Conservation (phyloP, 2,888 invertebrate genomes). For the Noctua comes region DNA sequence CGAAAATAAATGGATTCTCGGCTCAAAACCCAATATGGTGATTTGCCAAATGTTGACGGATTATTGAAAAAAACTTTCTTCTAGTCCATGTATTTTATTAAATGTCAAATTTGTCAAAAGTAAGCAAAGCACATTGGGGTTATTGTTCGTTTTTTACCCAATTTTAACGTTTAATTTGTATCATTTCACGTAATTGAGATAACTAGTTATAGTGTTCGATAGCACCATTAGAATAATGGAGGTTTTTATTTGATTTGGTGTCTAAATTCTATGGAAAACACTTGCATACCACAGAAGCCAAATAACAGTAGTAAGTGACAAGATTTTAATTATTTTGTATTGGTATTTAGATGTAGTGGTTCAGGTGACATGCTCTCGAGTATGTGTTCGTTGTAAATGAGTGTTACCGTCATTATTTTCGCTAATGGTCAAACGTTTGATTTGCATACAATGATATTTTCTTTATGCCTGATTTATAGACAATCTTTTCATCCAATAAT, state of each 20-base stretch:
- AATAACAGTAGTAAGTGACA: conserved; percentile 83
- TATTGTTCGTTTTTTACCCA: conserved; percentile 73
- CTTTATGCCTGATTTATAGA: conserved; percentile 77
- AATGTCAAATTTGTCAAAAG: conserved; percentile 79
- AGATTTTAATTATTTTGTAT: conserved; percentile 73
- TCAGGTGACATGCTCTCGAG: conserved; percentile 76
- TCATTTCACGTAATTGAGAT: conserved; percentile 64
- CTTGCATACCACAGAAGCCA: conserved; percentile 77
- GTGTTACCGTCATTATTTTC: conserved; percentile 78
- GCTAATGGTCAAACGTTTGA: conserved; percentile 82
- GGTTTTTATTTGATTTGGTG: conserved; percentile 76
- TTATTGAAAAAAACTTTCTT: conserved; percentile 28
- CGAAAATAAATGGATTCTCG: neutral
- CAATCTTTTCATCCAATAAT: conserved; percentile 70
- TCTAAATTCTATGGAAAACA: conserved; percentile 84
- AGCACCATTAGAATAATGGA: conserved; percentile 73
- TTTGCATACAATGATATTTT: conserved; percentile 87
- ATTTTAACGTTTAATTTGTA: conserved; percentile 61
- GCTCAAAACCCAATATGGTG: conserved; percentile 15
- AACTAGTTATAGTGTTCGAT: conserved; percentile 61
- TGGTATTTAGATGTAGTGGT: conserved; percentile 72
- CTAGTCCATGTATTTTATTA: conserved; percentile 51
- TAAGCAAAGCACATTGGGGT: conserved; percentile 75
- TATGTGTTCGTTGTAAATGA: conserved; percentile 76
- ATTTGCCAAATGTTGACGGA: conserved; percentile 40